Evolutionary conservation across 2,888 invertebrate genomes (phyloP).

Genomic region (Ormyrus labotus): DNA sequence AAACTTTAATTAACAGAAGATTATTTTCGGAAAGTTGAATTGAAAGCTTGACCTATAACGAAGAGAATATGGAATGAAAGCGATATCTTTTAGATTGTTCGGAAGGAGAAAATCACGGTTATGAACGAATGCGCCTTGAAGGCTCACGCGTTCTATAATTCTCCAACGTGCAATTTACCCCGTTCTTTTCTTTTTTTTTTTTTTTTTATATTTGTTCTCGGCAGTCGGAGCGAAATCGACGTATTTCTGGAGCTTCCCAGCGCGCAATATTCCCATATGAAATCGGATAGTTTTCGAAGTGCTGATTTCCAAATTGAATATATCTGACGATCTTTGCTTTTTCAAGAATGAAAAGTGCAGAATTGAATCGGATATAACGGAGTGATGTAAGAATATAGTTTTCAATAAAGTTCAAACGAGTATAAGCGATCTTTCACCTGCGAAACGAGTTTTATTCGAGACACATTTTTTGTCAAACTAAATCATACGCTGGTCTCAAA

Average conservation of each 20-base stretch:
- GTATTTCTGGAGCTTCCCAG: not conserved
- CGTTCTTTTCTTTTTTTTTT: not conserved
- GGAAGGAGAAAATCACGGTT: not conserved
- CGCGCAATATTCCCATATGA: too few species aligned
- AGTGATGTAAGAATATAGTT: too few species aligned
- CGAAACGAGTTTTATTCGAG: too few species aligned
- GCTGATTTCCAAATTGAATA: not conserved
- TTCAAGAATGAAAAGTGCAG: too few species aligned
- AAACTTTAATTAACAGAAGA: too few species aligned
- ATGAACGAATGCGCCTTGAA: conserved; percentile 1
- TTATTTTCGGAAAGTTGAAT: not conserved
- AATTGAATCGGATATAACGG: too few species aligned
- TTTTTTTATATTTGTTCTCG: not conserved
- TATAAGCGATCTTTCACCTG: too few species aligned
- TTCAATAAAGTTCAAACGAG: too few species aligned
- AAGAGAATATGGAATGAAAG: conserved; percentile 6
- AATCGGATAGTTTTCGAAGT: not conserved
- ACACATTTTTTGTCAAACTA: too few species aligned
- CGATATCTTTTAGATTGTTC: not conserved
- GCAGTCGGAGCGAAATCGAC: not conserved
- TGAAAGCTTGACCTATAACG: not conserved
- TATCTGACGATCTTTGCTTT: not conserved
- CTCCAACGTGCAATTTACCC: conserved; percentile 18
- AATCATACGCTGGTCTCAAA: too few species aligned
- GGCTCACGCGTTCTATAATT: not conserved